These are phyloP conservation scores for Eristalis arbustorum DNA, from an alignment of 2,888 invertebrate genomes.

Conservation along the genomic window DNA sequence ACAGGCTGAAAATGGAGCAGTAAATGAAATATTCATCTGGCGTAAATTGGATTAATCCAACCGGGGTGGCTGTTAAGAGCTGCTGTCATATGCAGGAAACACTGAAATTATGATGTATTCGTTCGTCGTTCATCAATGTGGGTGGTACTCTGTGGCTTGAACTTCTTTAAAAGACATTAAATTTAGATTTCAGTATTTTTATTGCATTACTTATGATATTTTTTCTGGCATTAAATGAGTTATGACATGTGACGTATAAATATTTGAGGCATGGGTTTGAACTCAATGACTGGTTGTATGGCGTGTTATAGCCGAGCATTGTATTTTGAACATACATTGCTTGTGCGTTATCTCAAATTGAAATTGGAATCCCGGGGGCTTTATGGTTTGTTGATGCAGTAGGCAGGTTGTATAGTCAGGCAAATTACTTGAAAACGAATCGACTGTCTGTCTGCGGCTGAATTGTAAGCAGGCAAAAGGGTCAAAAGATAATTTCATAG, in stretches of 20 bases:
- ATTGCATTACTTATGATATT: not conserved
- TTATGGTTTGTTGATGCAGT: too few relatives aligned
- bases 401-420: too few relatives aligned
- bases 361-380: too few relatives aligned
- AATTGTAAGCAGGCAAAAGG: too few relatives aligned
- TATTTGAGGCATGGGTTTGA: not conserved
- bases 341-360: too few relatives aligned
- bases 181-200: not conserved
- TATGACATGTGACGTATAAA: not conserved
- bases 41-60: slow-evolving; percentile 23
- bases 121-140: not conserved
- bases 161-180: not conserved
- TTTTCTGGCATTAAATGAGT: not conserved
- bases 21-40: slow-evolving; percentile 33
- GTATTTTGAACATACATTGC: too few relatives aligned
- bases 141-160: not conserved
- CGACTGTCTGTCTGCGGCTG: too few relatives aligned
- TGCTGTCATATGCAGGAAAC: not conserved
- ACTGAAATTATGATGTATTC: not conserved
- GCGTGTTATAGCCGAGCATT: too few relatives aligned
- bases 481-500: too few relatives aligned
- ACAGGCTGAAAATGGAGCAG: slow-evolving; percentile 16
- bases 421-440: too few relatives aligned
- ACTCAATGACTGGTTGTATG: not conserved
- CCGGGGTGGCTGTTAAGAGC: not conserved